Evolutionary conservation across 2,113 vertebrate genomes (phyloP).

Genomic region (Phyllopteryx taeniolatus): DNA sequence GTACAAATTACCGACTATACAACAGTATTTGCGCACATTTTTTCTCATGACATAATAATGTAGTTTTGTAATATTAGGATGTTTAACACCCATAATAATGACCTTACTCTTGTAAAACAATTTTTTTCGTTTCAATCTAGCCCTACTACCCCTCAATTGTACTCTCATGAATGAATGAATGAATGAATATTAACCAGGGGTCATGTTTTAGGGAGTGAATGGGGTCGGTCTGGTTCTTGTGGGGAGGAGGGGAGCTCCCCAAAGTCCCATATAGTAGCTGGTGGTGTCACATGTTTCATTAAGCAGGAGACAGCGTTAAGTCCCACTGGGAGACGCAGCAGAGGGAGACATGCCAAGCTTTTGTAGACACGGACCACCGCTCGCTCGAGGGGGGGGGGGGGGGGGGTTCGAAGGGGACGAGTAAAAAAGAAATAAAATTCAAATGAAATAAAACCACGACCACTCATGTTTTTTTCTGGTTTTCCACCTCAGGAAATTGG

Average conservation of each 20-base stretch:
- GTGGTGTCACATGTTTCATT: slow-evolving; percentile 50
- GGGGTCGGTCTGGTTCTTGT: background rate
- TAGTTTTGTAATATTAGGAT: background rate
- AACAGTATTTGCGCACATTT: background rate
- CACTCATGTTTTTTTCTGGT: background rate
- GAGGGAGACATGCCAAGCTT: slow-evolving; percentile 28
- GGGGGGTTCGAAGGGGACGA: background rate
- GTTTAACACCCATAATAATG: background rate
- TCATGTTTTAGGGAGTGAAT: background rate
- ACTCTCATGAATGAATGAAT: background rate
- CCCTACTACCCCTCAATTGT: background rate
- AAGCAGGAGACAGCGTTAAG: slow-evolving; percentile 45
- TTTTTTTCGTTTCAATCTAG: background rate
- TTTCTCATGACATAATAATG: background rate
- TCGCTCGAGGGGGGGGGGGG: slow-evolving; percentile 4
- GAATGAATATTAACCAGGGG: background rate
- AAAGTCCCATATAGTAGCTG: slow-evolving; percentile 32
- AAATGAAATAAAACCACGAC: background rate
- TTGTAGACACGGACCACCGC: slow-evolving; percentile 49
- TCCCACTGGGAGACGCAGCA: slow-evolving; percentile 41
- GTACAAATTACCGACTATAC: background rate
- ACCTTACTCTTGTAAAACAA: background rate
- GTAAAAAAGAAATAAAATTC: background rate
- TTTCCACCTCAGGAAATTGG: background rate
- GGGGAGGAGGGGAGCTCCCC: background rate